These are phyloP conservation scores for Megaptera novaeangliae DNA, from an alignment of 2,113 vertebrate species.

Conservation along the genomic window DNA sequence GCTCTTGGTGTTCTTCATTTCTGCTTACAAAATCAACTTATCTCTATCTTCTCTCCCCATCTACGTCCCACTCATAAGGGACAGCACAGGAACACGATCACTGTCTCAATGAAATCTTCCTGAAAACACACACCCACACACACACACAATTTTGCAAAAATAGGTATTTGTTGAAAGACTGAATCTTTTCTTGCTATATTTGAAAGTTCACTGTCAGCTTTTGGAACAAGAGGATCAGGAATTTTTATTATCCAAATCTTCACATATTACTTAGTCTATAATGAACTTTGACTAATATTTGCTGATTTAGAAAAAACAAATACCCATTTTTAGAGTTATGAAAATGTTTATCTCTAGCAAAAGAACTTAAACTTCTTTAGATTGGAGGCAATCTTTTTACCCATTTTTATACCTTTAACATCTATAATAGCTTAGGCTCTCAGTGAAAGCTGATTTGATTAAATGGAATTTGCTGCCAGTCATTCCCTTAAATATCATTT, in stretches of 20 bases:
- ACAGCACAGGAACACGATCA: neutral
- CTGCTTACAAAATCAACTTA: neutral
- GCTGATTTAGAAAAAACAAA: constrained; percentile 6
- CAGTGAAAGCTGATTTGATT: constrained; percentile 25
- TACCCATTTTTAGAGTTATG: neutral
- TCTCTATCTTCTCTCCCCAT: neutral
- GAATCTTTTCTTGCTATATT: neutral
- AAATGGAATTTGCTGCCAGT: constrained; percentile 35
- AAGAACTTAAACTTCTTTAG: neutral
- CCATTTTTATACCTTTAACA: constrained; percentile 7
- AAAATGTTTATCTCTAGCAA: neutral
- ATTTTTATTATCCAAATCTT: neutral
- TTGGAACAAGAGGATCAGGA: neutral
- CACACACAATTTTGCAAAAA: neutral
- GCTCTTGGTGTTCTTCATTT: neutral
- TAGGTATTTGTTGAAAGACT: neutral
- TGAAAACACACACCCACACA: neutral
- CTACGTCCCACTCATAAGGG: rapidly evolving
- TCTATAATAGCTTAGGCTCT: constrained; percentile 24
- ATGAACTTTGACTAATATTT: neutral
- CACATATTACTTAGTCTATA: neutral
- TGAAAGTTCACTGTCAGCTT: neutral
- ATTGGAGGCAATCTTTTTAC: neutral
- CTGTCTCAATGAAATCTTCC: neutral
- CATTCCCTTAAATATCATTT: constrained; percentile 25